These are phyloP conservation scores for Microchrysa polita DNA, from an alignment of 2,888 invertebrate species.

Conservation along the genomic window DNA sequence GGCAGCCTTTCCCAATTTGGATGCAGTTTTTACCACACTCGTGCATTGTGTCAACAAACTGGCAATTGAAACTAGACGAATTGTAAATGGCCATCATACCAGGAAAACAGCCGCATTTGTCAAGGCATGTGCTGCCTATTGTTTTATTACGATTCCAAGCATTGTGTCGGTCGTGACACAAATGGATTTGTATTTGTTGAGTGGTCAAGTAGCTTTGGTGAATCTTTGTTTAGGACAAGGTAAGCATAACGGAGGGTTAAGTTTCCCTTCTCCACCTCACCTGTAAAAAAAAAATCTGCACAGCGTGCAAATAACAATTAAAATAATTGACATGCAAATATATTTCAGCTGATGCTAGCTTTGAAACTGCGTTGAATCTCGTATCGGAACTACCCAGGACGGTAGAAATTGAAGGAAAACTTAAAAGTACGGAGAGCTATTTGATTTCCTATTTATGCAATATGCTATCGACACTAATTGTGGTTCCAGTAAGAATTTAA, in stretches of 20 bases:
- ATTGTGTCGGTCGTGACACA: constrained; percentile 81
- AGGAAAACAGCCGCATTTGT: constrained; percentile 86
- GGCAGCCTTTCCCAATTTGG: constrained; percentile 89
- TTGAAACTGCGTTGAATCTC: constrained; percentile 85
- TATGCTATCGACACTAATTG: constrained; percentile 82
- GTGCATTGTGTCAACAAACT: constrained; percentile 89
- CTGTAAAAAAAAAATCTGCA: too few relatives aligned
- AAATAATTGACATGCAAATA: not conserved
- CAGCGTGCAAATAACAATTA: too few relatives aligned
- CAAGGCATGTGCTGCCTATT: constrained; percentile 94
- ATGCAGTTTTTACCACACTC: constrained; percentile 83
- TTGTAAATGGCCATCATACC: constrained; percentile 79
- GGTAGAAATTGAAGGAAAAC: constrained; percentile 79
- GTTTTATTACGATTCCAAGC: constrained; percentile 97
- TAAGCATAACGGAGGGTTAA: too few relatives aligned
- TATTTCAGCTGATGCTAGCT: constrained; percentile 87
- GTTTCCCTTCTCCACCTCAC: too few relatives aligned
- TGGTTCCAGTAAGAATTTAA: constrained; percentile 75
- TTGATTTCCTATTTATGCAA: constrained; percentile 77
- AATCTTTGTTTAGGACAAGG: constrained; percentile 94
- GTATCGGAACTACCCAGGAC: constrained; percentile 80
- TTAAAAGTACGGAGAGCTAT: constrained; percentile 77
- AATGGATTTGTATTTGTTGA: constrained; percentile 85
- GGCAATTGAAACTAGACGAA: constrained; percentile 73
- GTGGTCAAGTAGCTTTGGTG: constrained; percentile 87